phyloP scores from a whole-genome alignment of 2,888 invertebrate species.

The Xestia rhomboidea region DNA sequence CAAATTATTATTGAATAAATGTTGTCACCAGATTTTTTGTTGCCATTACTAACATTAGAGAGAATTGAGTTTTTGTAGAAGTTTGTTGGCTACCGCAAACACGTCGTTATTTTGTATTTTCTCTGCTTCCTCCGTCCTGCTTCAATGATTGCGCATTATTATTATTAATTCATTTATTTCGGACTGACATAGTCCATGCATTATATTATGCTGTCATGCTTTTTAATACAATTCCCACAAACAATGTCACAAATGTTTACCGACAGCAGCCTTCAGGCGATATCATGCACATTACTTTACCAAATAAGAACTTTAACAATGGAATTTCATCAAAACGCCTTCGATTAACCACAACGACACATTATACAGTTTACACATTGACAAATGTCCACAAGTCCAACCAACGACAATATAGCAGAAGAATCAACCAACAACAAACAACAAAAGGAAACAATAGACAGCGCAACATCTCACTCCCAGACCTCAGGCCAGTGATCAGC shows the following conservation, averaged over 20 bases:
- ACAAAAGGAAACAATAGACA: constrained; percentile 10
- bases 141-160: not conserved
- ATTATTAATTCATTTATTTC: not conserved
- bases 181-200: not conserved
- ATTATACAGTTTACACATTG: not conserved
- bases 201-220: not conserved
- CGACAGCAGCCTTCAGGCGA: not conserved
- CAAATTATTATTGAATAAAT: constrained; percentile 46
- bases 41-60: not conserved
- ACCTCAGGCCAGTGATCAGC: not conserved
- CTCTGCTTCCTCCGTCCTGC: too few relatives aligned
- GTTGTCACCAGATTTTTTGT: constrained; percentile 2
- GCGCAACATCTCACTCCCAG: not conserved
- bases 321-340: not conserved
- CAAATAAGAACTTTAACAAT: not conserved
- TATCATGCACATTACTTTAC: not conserved
- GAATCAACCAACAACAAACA: not conserved
- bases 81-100: not conserved
- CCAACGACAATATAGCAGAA: not conserved
- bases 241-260: not conserved
- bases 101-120: not conserved
- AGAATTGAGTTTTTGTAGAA: not conserved
- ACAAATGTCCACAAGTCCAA: not conserved
- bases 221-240: not conserved
- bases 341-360: not conserved